These are phyloP conservation scores for Addax nasomaculatus DNA, from an alignment of 2,113 vertebrate species.

Conservation along the genomic window DNA sequence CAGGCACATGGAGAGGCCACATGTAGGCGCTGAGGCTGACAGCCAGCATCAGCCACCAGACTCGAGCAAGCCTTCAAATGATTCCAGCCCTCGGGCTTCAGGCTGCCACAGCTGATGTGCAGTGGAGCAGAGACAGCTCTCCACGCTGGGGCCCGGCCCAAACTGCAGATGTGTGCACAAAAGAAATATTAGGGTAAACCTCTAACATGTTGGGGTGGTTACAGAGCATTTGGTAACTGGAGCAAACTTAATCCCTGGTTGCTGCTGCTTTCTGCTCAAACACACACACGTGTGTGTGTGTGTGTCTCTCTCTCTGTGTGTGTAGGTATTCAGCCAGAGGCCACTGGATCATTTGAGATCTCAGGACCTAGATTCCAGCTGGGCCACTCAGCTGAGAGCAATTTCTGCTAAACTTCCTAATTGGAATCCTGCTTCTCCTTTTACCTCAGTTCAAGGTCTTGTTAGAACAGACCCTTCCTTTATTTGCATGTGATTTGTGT, in stretches of 20 bases:
- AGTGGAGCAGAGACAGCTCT: neutral
- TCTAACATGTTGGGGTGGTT: neutral
- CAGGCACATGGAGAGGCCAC: neutral
- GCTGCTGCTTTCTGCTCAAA: neutral
- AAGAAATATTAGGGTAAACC: neutral
- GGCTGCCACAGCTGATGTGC: neutral
- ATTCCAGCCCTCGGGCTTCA: neutral
- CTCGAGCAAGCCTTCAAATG: neutral
- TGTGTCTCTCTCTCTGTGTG: neutral
- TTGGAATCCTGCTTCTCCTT: neutral
- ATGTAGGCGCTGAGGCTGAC: too few species aligned
- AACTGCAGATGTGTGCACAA: neutral
- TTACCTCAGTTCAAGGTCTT: neutral
- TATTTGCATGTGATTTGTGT: neutral
- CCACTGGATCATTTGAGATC: neutral
- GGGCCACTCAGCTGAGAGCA: neutral
- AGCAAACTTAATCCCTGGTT: neutral
- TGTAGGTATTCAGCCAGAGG: neutral
- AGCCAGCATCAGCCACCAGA: neutral
- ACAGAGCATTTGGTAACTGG: neutral
- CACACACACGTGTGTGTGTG: fast-evolving
- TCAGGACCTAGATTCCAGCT: neutral
- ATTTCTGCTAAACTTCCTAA: neutral
- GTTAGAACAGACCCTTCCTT: neutral
- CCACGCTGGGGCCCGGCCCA: neutral